Evolutionary conservation across 1,140 invertebrate genomes (phyloP).

Genomic region (Drosophila mojavensis): DNA sequence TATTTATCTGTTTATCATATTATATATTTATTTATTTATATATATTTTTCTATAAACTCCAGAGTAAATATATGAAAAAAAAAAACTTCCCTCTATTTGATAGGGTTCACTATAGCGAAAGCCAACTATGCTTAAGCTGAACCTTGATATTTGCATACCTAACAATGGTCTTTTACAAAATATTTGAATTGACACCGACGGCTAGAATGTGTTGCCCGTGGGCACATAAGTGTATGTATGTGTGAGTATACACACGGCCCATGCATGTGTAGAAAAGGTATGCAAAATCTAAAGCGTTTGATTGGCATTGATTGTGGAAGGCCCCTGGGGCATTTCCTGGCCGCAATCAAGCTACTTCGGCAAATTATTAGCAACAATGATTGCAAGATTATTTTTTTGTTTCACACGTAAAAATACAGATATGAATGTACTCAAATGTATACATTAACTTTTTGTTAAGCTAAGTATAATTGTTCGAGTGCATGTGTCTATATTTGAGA

Average conservation of each 20-base stretch:
- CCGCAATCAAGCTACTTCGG: conserved; percentile 47
- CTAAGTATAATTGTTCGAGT: background rate
- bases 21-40: too few relatives aligned
- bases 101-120: background rate
- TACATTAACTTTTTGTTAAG: background rate
- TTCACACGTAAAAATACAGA: background rate
- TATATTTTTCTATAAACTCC: too few relatives aligned
- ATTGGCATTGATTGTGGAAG: conserved; percentile 48
- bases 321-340: conserved; percentile 45
- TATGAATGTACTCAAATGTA: background rate
- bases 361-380: conserved; percentile 50
- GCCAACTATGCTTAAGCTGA: background rate
- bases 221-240: conserved; percentile 17
- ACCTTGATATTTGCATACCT: conserved; percentile 26
- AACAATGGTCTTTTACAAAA: conserved; percentile 18
- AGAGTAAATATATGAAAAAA: background rate
- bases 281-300: conserved; percentile 41
- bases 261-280: conserved; percentile 23
- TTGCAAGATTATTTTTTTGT: conserved; percentile 6
- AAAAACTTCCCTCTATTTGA: background rate
- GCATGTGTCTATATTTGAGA: background rate
- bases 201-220: conserved; percentile 28
- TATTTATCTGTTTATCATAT: too few relatives aligned
- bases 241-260: conserved; percentile 3
- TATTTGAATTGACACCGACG: conserved; percentile 38